Evolutionary conservation across 2,888 invertebrate genomes (phyloP).

Genomic region (Agrilus mali): DNA sequence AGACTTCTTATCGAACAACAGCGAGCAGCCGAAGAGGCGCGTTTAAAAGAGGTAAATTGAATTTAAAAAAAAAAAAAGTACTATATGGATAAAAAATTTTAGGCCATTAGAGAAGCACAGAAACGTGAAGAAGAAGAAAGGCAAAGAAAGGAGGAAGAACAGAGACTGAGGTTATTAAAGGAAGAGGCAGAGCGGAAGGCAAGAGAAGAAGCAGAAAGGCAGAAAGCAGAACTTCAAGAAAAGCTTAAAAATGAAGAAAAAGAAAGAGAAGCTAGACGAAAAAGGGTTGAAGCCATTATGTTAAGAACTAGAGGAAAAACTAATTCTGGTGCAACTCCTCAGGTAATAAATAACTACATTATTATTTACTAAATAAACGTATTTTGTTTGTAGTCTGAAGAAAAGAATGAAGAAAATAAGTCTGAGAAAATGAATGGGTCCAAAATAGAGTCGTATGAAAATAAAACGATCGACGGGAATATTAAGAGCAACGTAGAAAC

Average conservation of each 20-base stretch:
- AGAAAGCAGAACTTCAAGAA: slow-evolving; percentile 73
- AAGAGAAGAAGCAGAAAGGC: slow-evolving; percentile 74
- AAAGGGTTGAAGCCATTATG: slow-evolving; percentile 89
- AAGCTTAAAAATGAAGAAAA: slow-evolving; percentile 74
- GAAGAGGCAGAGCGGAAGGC: slow-evolving; percentile 70
- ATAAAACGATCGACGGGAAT: too few relatives aligned
- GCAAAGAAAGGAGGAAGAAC: slow-evolving; percentile 53
- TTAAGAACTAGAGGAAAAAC: slow-evolving; percentile 59
- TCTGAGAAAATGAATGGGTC: slow-evolving; percentile 28
- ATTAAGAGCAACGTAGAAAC: too few relatives aligned
- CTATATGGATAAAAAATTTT: slow-evolving; percentile 8
- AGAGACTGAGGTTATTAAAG: slow-evolving; percentile 49
- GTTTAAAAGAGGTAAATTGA: slow-evolving; percentile 60
- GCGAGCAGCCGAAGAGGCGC: slow-evolving; percentile 70
- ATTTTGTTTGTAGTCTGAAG: slow-evolving; percentile 18
- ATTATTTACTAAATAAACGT: too few relatives aligned
- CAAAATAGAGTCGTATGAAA: slow-evolving; percentile 15
- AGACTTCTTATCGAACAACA: slow-evolving; percentile 67
- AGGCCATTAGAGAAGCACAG: slow-evolving; percentile 56
- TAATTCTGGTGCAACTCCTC: slow-evolving; percentile 13
- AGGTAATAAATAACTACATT: slow-evolving; percentile 11
- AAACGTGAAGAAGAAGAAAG: slow-evolving; percentile 69
- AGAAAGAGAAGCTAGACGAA: slow-evolving; percentile 76
- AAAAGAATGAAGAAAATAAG: slow-evolving; percentile 20
- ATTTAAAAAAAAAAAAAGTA: slow-evolving; percentile 28